Evolutionary conservation across 2,888 invertebrate species (phyloP), one percentile per base, ranked within the genome.

Genomic region (Calameuta idolon): DNA sequence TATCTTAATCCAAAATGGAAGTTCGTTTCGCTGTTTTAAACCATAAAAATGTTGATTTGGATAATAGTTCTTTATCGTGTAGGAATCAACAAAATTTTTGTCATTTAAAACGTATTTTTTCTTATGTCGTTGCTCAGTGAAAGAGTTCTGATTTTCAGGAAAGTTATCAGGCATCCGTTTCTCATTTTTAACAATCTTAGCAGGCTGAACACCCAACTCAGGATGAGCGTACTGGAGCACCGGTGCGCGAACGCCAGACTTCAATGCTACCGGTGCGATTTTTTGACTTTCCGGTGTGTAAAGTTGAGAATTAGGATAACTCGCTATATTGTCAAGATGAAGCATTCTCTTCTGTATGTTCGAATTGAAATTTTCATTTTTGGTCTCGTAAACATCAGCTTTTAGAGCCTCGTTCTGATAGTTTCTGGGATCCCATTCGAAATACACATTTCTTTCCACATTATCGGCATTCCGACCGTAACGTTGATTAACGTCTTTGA

Each of bases 181-280:
- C 83, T 90, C 90, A 75, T 85, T 90, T 77, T 90, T 90, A 12
- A 89, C 73, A 12, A 89, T 87, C 77, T 95, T 95, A 0, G 96
- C 96, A 0, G 96, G 95, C 88, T 96, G 96, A 0, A 96, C 94
- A 23, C 96, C 96, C 9, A 96, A 91, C 85, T 96, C 96, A 0
- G 96, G 96, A 88, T 96, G 96, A 0, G 96, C 96, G 86, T 96
- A 96, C 86, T 96, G 96, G 0, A 96, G 92, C 4, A 96, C 95
- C 0, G 96, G 96, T 34, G 95, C 94, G 69, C 96, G 92, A 0
- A 95, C 95, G 40, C 95, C 95, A 84, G 96, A 95, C 80, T 95
- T 95, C 81, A 96, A 94, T 11, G 93, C 93, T 1, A 94, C 92
- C 0, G 93, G 92, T 9, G 94, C 93, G 69, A 92, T 89, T 83